Evolutionary conservation across 2,797 vertebrate genomes (phyloP).

Genomic region (Lepilemur septentrionalis): DNA sequence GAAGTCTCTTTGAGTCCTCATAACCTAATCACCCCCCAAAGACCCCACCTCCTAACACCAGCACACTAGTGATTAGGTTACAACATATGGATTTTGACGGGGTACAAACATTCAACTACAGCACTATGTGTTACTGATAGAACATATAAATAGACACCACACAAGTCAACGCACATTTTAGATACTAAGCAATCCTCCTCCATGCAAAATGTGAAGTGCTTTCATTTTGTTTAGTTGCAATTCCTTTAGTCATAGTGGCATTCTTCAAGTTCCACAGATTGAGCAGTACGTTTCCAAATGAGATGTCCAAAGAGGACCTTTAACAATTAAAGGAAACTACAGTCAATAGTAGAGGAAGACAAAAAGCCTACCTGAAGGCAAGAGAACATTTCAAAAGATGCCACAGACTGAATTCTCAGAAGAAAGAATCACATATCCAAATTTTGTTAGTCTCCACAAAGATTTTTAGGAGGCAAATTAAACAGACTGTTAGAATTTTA

Average conservation of each 20-base stretch:
- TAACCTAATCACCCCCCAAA: neutral
- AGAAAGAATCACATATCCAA: neutral
- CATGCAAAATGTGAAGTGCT: neutral
- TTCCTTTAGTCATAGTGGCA: neutral
- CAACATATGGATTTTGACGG: neutral
- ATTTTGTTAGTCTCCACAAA: neutral
- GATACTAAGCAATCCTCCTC: neutral
- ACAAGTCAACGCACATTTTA: neutral
- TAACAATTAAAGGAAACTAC: neutral
- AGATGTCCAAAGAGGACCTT: neutral
- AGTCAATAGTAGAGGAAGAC: neutral
- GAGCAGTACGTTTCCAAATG: neutral
- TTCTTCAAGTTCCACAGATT: neutral
- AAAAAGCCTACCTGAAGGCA: neutral
- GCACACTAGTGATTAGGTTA: neutral
- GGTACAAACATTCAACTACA: neutral
- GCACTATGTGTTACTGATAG: neutral
- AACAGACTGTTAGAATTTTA: neutral
- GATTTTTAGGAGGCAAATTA: slow-evolving; percentile 12
- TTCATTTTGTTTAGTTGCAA: neutral
- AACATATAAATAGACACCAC: neutral
- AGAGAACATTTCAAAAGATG: neutral
- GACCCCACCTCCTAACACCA: neutral
- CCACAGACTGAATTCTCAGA: neutral
- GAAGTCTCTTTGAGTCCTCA: neutral